Evolutionary conservation across 2,888 invertebrate species (phyloP).

Genomic region (Melanchra persicariae): DNA sequence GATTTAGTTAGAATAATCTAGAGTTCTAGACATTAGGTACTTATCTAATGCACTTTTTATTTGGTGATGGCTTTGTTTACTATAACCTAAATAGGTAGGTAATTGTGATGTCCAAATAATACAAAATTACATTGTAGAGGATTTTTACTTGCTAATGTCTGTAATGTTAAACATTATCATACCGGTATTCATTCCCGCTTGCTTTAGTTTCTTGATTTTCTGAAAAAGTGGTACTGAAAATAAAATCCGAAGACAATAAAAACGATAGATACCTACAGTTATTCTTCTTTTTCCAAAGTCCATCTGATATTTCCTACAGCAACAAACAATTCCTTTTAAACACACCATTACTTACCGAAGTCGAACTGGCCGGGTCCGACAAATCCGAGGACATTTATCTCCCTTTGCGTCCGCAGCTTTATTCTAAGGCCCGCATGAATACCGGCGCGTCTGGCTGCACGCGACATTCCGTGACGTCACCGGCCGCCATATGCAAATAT

Average conservation of each 20-base stretch:
- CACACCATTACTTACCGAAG: constrained; percentile 53
- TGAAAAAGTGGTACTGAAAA: background rate
- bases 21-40: background rate
- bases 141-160: background rate
- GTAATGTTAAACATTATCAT: background rate
- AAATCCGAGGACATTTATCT: constrained; percentile 65
- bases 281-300: constrained; percentile 13
- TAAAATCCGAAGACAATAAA: background rate
- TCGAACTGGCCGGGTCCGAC: constrained; percentile 56
- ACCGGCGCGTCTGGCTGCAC: constrained; percentile 71
- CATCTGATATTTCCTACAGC: constrained; percentile 31
- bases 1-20: background rate
- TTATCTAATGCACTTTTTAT: background rate
- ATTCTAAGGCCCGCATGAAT: constrained; percentile 68
- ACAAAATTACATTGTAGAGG: background rate
- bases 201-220: background rate
- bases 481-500: constrained; percentile 68
- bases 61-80: background rate
- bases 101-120: background rate
- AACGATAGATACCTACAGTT: constrained; percentile 1
- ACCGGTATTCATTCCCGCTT: background rate
- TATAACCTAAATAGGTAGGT: background rate
- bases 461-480: constrained; percentile 73
- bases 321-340: constrained; percentile 56
- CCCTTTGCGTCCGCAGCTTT: constrained; percentile 64